Conservation (phyloP, 2,797 vertebrate species). For the Pempheris klunzingeri region DNA sequence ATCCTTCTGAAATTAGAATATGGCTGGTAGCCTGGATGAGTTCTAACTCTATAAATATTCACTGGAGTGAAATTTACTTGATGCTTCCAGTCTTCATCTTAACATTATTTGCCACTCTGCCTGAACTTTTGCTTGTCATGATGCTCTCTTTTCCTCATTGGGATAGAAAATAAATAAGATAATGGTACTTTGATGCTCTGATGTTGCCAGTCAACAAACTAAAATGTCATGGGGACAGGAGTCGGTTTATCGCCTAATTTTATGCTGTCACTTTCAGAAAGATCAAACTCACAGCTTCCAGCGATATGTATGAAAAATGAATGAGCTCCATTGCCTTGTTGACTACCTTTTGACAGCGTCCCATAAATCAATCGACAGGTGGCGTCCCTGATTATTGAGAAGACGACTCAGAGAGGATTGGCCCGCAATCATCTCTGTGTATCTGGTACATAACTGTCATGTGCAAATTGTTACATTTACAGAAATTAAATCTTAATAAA, state of each 20-base stretch:
- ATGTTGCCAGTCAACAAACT: slow-evolving; percentile 52
- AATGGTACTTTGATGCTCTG: neutral
- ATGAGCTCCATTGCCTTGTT: slow-evolving; percentile 55
- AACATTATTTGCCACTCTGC: neutral
- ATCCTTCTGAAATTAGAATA: slow-evolving; percentile 39
- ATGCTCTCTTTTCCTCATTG: neutral
- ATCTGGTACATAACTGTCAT: neutral
- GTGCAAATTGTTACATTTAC: neutral
- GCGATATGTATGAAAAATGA: slow-evolving; percentile 64
- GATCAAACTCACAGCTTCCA: slow-evolving; percentile 44
- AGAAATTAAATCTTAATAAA: neutral
- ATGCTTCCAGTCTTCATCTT: neutral
- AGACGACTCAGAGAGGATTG: slow-evolving; percentile 18
- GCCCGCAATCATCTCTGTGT: slow-evolving; percentile 2
- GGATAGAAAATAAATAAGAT: neutral
- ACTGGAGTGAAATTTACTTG: neutral
- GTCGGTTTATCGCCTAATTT: slow-evolving; percentile 64
- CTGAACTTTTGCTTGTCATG: neutral
- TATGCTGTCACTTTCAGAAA: slow-evolving; percentile 48
- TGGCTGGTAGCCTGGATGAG: slow-evolving; percentile 10
- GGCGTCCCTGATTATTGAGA: slow-evolving; percentile 37
- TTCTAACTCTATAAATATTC: neutral
- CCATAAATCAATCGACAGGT: slow-evolving; percentile 69
- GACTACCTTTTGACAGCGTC: slow-evolving; percentile 61
- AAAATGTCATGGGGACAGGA: slow-evolving; percentile 50